These are phyloP conservation scores for Catocala fraxini DNA, from an alignment of 2,888 invertebrate species.

Conservation along the genomic window DNA sequence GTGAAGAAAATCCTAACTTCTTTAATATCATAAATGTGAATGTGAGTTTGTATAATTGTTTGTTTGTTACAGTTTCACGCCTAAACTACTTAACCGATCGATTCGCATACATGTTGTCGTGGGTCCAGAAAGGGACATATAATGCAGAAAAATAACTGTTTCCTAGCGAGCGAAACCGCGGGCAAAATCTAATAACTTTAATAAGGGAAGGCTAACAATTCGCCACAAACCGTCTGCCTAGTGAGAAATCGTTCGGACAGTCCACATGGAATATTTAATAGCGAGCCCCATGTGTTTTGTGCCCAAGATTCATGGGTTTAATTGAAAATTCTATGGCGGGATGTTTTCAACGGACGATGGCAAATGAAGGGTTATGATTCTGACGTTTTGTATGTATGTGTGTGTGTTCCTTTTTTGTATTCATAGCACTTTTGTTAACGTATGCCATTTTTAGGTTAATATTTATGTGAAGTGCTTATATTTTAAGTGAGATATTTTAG, in stretches of 20 bases:
- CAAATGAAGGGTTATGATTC: slow-evolving; percentile 27
- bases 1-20: no score
- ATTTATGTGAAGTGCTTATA: slow-evolving; percentile 9
- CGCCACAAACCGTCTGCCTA: slow-evolving; percentile 11
- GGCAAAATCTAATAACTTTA: no score
- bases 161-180: no score
- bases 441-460: slow-evolving; percentile 18
- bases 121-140: no score
- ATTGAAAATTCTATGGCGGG: slow-evolving; percentile 50
- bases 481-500: slow-evolving; percentile 8
- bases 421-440: slow-evolving; percentile 18
- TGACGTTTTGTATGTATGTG: slow-evolving; percentile 13
- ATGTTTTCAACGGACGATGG: slow-evolving; percentile 17
- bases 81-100: no score
- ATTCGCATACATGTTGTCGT: no score
- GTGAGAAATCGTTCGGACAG: neutral
- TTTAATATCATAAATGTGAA: no score
- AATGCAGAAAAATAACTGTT: no score
- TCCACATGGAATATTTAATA: slow-evolving; percentile 26
- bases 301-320: slow-evolving; percentile 52
- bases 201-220: no score
- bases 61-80: no score
- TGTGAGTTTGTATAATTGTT: no score
- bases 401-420: slow-evolving; percentile 20
- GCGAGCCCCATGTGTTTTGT: slow-evolving; percentile 40